Evolutionary conservation across 2,888 invertebrate species (phyloP).

Genomic region (Lutraria lutraria): DNA sequence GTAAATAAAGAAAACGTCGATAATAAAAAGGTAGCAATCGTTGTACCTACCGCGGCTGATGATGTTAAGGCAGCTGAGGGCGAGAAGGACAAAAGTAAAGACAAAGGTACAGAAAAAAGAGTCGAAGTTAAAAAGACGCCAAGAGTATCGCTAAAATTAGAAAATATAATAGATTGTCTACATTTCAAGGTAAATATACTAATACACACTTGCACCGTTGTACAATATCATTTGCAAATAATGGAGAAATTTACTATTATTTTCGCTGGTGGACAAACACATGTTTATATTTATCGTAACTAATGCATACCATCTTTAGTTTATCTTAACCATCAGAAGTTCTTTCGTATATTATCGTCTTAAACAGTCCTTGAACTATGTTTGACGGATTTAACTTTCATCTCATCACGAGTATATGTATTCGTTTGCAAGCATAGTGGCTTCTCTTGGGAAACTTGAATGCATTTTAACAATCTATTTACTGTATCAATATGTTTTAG

Average conservation of each 20-base stretch:
- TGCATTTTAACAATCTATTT: not conserved
- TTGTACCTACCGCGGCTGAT: constrained; percentile 47
- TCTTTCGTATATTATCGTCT: too few species aligned
- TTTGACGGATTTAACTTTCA: too few species aligned
- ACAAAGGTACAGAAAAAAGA: constrained; percentile 41
- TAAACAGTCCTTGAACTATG: too few species aligned
- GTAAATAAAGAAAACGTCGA: constrained; percentile 30
- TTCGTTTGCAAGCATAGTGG: too few species aligned
- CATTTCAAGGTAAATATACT: constrained; percentile 73
- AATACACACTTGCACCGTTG: not conserved
- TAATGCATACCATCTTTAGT: too few species aligned
- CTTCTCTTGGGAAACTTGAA: too few species aligned
- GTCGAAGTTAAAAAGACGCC: constrained; percentile 54
- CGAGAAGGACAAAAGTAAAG: not conserved
- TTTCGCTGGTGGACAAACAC: not conserved
- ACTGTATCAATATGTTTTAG: constrained; percentile 63
- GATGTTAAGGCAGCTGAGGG: constrained; percentile 26
- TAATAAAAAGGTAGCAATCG: constrained; percentile 32
- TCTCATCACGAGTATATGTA: too few species aligned
- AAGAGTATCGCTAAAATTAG: constrained; percentile 71
- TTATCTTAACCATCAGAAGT: too few species aligned
- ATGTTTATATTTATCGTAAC: not conserved
- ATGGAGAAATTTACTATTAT: too few species aligned
- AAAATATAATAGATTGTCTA: constrained; percentile 75
- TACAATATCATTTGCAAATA: not conserved